Evolutionary conservation across 2,797 vertebrate species (phyloP).

Genomic region (Neoniphon sammara): DNA sequence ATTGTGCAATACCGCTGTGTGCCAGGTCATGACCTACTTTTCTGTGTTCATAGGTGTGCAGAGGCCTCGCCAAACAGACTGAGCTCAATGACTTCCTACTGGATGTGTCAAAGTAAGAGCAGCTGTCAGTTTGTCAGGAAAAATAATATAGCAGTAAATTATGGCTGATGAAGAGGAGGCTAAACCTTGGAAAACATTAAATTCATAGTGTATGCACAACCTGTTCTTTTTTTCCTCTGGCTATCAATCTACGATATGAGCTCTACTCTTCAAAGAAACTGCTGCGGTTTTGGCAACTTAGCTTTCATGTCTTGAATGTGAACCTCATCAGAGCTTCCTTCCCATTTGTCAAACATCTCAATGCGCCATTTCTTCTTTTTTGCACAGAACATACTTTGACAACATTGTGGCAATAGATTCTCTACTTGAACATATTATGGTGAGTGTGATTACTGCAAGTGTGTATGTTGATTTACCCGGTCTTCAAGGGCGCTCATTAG

Average conservation of each 20-base stretch:
- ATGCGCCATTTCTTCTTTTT: conserved; percentile 76
- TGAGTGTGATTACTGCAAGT: conserved; percentile 83
- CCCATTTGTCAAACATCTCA: conserved; percentile 75
- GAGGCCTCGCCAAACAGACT: conserved; percentile 98
- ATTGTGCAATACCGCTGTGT: conserved; percentile 22
- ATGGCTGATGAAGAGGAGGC: conserved; percentile 15
- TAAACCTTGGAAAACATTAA: neutral
- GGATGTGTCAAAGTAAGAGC: conserved; percentile 98
- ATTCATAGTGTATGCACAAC: conserved; percentile 10
- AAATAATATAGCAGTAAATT: conserved; percentile 9
- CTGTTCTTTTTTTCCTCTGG: conserved; percentile 26
- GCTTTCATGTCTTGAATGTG: conserved; percentile 70
- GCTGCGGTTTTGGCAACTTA: conserved; percentile 50
- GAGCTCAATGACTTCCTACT: conserved; percentile 99
- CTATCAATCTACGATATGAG: neutral
- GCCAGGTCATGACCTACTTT: conserved; percentile 41
- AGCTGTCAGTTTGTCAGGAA: conserved; percentile 19
- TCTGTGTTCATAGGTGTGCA: conserved; percentile 88
- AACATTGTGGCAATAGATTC: conserved; percentile 99
- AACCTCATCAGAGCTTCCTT: conserved; percentile 74
- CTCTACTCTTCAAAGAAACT: conserved; percentile 12
- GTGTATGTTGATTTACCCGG: conserved; percentile 67
- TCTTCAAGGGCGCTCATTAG: conserved; percentile 59
- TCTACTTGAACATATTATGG: conserved; percentile 99
- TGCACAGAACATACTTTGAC: conserved; percentile 98